Evolutionary conservation across 2,888 invertebrate genomes (phyloP).

Genomic region (Lasioglossum villosulum): DNA sequence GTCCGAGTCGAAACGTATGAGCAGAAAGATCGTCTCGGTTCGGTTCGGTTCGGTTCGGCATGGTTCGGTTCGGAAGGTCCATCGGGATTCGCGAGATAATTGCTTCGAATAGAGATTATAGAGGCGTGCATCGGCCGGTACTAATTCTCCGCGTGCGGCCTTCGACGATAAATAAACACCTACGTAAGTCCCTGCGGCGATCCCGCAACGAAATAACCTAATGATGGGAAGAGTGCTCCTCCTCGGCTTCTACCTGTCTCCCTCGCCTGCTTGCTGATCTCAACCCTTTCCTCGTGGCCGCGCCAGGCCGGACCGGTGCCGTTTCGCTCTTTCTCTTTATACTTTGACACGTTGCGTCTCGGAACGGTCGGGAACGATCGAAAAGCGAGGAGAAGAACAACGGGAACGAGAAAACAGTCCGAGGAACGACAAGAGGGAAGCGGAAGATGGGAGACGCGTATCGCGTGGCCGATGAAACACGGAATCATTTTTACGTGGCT

Average conservation of each 20-base stretch:
- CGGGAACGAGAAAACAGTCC: slow-evolving; percentile 2
- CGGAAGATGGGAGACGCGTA: slow-evolving; percentile 41
- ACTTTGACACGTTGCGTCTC: neutral
- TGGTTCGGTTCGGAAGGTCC: slow-evolving; percentile 24
- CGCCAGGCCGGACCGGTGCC: neutral
- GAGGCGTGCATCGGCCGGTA: slow-evolving; percentile 20
- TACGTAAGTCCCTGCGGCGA: slow-evolving; percentile 51
- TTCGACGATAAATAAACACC: slow-evolving; percentile 67
- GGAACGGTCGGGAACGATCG: neutral
- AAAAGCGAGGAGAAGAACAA: neutral
- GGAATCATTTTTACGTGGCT: slow-evolving; percentile 64
- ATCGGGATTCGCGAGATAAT: slow-evolving; percentile 48
- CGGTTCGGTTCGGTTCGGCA: neutral
- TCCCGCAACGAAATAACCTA: slow-evolving; percentile 53
- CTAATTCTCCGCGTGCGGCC: slow-evolving; percentile 53
- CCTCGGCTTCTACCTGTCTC: slow-evolving; percentile 26
- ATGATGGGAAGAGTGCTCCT: slow-evolving; percentile 49
- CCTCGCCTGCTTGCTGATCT: slow-evolving; percentile 15
- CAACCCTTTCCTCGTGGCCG: neutral
- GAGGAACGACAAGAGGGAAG: slow-evolving; percentile 1
- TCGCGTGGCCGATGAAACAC: slow-evolving; percentile 64
- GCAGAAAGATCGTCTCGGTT: neutral
- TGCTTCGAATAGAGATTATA: slow-evolving; percentile 50
- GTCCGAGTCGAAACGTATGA: neutral
- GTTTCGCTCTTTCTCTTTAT: neutral